Evolutionary conservation across 1,140 invertebrate species (phyloP), one percentile per base, ranked within the genome.

Genomic region (Trichomalopsis sarcophagae): DNA sequence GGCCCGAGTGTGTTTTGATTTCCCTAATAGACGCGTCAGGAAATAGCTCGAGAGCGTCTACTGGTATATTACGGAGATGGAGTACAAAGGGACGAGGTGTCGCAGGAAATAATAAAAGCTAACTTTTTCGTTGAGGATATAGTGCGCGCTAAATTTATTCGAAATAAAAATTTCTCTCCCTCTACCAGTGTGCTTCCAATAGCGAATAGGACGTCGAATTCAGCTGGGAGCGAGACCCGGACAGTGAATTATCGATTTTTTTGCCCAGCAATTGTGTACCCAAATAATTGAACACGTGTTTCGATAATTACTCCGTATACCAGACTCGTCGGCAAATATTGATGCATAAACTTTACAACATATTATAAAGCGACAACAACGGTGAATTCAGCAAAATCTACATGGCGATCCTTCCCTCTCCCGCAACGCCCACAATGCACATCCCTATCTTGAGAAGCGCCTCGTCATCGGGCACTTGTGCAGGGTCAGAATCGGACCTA

Each of bases 1-100:
- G 88, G 84, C 88, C 85, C 84, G 89, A 92, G 89, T 91, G 87
- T 93, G 91, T 93, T 93, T 93, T 93, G 92, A 91, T 93, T 93
- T 92, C 86, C 88, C 89, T 93, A 93, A 93, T 93, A 92, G 91
- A 90, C 88, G 88, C 87, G 89, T 89, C 73, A n/a, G 30, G 73
- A 82, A 66, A 36, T 40, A 79, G 66, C 78, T 36, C 21, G 74
- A 47, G 69, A 30, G 23, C 14, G 13, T 69, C 27, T 71, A 30
- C 69, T 27, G 69, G 69, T 33, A 44, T 44, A 44, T 44, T 50
- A 50, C 13, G 21, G 21, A 75, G 73, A 36, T 2, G 14, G 5
- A 69, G 68, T 30, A 74, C 71, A 30, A 69, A 69, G 66, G 27
- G n/a, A 7, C 21, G 66, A n/a, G 7, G 36, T 36, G 73, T 36